Evolutionary conservation across 2,797 vertebrate genomes (phyloP).

Genomic region (Danio jaintianensis): DNA sequence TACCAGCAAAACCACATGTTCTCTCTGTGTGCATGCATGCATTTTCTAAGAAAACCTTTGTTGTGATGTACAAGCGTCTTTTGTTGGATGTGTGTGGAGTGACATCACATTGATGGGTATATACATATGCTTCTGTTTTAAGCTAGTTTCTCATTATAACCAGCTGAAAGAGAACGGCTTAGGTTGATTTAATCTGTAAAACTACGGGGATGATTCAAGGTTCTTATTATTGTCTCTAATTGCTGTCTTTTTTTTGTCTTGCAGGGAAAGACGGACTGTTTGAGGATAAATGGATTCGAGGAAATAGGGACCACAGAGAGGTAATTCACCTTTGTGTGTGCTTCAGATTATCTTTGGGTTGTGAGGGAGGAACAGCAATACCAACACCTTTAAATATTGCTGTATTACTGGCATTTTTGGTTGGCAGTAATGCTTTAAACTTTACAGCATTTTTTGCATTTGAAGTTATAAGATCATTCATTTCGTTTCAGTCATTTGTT

Average conservation of each 20-base stretch:
- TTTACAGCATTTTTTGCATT: too few relatives aligned
- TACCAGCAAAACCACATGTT: neutral
- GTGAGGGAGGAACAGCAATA: neutral
- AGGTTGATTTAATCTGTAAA: neutral
- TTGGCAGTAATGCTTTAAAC: too few relatives aligned
- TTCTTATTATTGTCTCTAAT: neutral
- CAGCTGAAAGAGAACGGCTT: neutral
- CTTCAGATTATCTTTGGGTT: too few relatives aligned
- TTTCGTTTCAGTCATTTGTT: too few relatives aligned
- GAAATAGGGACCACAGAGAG: conserved; percentile 50
- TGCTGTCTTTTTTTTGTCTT: conserved; percentile 25
- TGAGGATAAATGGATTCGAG: conserved; percentile 49
- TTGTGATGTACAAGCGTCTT: neutral
- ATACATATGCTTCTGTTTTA: too few relatives aligned
- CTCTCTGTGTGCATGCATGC: neutral
- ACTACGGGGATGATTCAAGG: neutral
- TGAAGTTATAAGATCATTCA: too few relatives aligned
- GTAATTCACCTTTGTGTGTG: conserved; percentile 12
- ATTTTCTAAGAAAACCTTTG: neutral
- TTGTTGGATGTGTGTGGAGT: neutral
- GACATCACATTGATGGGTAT: neutral
- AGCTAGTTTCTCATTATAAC: neutral
- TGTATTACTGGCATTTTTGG: too few relatives aligned
- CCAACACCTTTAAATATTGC: too few relatives aligned
- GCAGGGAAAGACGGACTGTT: conserved; percentile 37